Evolutionary conservation across 2,113 vertebrate species (phyloP).

Genomic region (Gopherus flavomarginatus): DNA sequence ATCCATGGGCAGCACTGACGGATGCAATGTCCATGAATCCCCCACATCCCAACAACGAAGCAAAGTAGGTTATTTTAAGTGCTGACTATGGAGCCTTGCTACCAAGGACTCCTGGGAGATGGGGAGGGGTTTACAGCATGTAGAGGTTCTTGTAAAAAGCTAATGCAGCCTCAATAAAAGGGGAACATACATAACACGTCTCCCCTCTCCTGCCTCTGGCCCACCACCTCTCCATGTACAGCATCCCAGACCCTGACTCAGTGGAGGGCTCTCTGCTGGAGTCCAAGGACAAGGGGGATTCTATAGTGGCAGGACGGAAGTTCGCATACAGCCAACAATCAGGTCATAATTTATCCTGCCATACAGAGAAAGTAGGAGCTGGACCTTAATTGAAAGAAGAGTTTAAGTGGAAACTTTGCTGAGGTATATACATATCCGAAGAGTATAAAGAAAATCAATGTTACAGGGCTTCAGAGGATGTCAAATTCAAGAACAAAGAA

Average conservation of each 20-base stretch:
- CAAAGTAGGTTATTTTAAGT: too few relatives aligned
- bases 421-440: neutral
- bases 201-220: neutral
- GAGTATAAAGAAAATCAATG: neutral
- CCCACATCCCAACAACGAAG: too few relatives aligned
- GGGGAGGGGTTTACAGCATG: too few relatives aligned
- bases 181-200: neutral
- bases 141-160: too few relatives aligned
- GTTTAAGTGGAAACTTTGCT: neutral
- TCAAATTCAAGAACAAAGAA: neutral
- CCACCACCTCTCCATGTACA: neutral
- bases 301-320: neutral
- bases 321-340: neutral
- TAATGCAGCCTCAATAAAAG: neutral
- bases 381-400: neutral
- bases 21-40: too few relatives aligned
- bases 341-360: too few relatives aligned
- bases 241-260: neutral
- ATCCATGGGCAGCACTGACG: too few relatives aligned
- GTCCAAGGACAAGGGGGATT: neutral
- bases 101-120: too few relatives aligned
- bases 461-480: neutral
- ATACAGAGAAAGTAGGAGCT: neutral
- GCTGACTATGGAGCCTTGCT: too few relatives aligned
- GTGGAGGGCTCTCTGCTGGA: too few relatives aligned